Evolutionary conservation across 2,888 invertebrate genomes (phyloP), one percentile per base, ranked within the genome.

Genomic region (Drosophila limbata): DNA sequence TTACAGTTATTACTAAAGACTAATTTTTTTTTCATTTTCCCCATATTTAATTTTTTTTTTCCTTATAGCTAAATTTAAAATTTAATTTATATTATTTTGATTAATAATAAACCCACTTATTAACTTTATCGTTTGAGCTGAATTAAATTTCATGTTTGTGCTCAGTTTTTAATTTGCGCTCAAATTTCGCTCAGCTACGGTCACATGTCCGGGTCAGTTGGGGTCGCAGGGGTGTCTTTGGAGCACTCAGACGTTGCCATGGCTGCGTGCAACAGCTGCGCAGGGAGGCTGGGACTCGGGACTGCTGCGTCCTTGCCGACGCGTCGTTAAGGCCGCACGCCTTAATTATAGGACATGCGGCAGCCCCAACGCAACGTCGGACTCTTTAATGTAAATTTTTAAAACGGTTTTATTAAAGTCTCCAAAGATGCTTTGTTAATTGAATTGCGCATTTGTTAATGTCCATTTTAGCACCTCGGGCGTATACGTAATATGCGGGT

Each of bases 241-340:
- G 44, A 28, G 19, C 28, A 47, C 42, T 42, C 19, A 42, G 47
- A 21, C 11, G 55, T 33, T 13, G 37, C 37, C 25, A 50, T n/a
- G 45, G 17, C 39, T 52, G 53, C 52, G 68, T 87, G 83, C 89
- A 83, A 89, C 83, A 83, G 85, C 89, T 83, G 83, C 89, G 84
- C 79, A 69, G 45, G 66, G 33, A 55, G 17, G 37, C 51, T 50
- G 35, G 17, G 11, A 33, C 11, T 33, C 33, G 10, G 21, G 11
- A 4, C 55, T 48, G 13, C 15, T 19, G 45, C 28, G 62, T 50
- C 59, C 50, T 50, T 63, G 60, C 44, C 5, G 35, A 13, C 35
- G 11, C 13, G 35, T 35, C 35, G 11, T 13, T 35, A 35, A 35
- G 35, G 35, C 35, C 50, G 37, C 56, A 28, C 45, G 42, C 40